Evolutionary conservation across 2,113 vertebrate genomes (phyloP).

Genomic region (Protobothrops flavoviridis): DNA sequence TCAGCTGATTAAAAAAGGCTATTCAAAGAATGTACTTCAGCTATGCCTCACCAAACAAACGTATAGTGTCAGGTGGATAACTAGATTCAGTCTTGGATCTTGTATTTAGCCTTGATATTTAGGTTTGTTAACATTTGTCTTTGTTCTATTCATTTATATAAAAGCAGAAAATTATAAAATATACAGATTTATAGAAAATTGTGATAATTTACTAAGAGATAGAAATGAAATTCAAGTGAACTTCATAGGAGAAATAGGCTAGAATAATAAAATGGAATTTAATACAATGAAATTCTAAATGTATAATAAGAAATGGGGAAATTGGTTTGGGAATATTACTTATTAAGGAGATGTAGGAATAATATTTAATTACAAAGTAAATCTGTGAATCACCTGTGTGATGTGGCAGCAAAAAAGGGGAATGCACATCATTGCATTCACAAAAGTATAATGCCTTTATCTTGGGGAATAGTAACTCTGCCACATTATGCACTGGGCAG

Average conservation of each 20-base stretch:
- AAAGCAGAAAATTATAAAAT: neutral
- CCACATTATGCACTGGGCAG: neutral
- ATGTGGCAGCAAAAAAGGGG: neutral
- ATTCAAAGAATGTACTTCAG: neutral
- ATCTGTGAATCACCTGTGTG: neutral
- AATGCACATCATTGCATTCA: neutral
- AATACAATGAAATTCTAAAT: neutral
- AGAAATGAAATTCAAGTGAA: neutral
- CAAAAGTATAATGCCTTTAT: neutral
- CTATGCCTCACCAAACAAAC: neutral
- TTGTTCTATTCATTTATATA: neutral
- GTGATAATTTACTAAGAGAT: neutral
- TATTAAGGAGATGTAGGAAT: neutral
- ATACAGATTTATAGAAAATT: neutral
- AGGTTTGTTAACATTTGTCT: neutral
- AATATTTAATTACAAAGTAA: neutral
- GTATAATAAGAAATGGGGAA: neutral
- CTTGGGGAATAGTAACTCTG: neutral
- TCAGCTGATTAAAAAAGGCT: neutral
- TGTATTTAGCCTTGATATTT: neutral
- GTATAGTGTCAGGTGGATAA: neutral
- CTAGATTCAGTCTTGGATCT: neutral
- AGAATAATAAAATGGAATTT: neutral
- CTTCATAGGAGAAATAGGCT: neutral
- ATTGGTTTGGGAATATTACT: neutral